Conservation (phyloP, 2,888 invertebrate species). For the Melanophora roralis region DNA sequence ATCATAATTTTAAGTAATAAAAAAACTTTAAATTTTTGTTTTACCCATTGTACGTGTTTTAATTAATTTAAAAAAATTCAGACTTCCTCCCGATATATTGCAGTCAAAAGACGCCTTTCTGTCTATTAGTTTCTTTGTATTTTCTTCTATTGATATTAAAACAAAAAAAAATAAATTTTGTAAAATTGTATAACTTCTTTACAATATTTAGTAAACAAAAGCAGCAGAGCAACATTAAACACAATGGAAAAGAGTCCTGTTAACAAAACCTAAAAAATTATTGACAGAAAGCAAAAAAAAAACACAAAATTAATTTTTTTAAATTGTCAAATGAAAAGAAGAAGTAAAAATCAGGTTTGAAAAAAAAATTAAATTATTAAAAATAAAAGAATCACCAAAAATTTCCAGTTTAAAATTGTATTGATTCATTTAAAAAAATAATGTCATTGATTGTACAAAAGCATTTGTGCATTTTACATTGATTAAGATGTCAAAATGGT, state of each 20-base stretch:
- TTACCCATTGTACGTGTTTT: too few species aligned
- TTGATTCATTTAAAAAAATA: background rate
- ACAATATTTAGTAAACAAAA: slow-evolving; percentile 72
- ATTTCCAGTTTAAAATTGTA: slow-evolving; percentile 21
- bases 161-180: slow-evolving; percentile 61
- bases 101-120: background rate
- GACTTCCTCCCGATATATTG: background rate
- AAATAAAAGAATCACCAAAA: background rate
- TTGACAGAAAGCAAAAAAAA: background rate
- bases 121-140: background rate
- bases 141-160: background rate
- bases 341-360: background rate
- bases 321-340: background rate
- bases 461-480: slow-evolving; percentile 46
- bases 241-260: background rate
- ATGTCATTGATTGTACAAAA: slow-evolving; percentile 36
- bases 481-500: slow-evolving; percentile 60
- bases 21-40: too few species aligned
- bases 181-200: slow-evolving; percentile 66
- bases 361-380: slow-evolving; percentile 1
- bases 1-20: too few species aligned
- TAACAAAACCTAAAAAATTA: background rate
- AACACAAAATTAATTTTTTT: slow-evolving; percentile 38
- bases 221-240: slow-evolving; percentile 64
- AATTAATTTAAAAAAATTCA: too few species aligned